Percentiles rank a stretch among this genome's conserved stretches.
Conservation (phyloP, 1,140 invertebrate species). For the Atta cephalotes region DNA sequence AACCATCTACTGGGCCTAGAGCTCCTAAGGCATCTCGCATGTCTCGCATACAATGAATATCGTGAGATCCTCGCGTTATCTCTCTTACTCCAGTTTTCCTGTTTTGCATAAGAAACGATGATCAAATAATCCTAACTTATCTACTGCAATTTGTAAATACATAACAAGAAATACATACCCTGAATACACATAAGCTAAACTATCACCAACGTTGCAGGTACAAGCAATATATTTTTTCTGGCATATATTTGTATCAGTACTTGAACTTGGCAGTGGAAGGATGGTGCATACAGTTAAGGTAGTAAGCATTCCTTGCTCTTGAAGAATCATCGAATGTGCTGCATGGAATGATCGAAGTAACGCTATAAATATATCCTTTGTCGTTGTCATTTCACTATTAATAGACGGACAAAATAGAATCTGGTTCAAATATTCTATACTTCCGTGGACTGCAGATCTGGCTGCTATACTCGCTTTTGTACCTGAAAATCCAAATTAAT, state of each 20-base stretch:
- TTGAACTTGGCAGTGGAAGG: constrained; percentile 87
- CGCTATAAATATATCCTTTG: constrained; percentile 91
- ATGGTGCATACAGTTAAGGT: constrained; percentile 94
- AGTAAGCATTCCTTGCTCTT: constrained; percentile 94
- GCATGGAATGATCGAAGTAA: constrained; percentile 94
- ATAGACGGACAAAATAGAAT: constrained; percentile 88
- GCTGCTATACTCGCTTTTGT: constrained; percentile 95
- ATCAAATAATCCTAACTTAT: not conserved
- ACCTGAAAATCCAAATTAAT: constrained; percentile 82
- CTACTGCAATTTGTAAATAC: not conserved
- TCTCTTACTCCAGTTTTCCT: constrained; percentile 82
- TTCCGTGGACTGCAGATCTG: constrained; percentile 94
- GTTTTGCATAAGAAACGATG: not conserved
- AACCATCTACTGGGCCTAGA: constrained; percentile 95
- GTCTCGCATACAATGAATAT: constrained; percentile 95
- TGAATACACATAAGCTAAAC: constrained; percentile 95
- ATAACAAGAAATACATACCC: constrained; percentile 79
- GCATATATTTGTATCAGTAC: constrained; percentile 77
- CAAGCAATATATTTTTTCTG: constrained; percentile 92
- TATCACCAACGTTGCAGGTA: constrained; percentile 96
- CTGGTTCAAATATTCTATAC: constrained; percentile 94
- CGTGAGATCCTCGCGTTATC: constrained; percentile 92
- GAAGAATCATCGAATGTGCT: constrained; percentile 94
- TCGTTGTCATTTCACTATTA: constrained; percentile 79
- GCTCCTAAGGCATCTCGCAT: constrained; percentile 97